A percentile compares a stretch with the other conserved stretches of the same genome.
Conservation (phyloP, 1,140 invertebrate genomes). For the Tigriopus japonicus region DNA sequence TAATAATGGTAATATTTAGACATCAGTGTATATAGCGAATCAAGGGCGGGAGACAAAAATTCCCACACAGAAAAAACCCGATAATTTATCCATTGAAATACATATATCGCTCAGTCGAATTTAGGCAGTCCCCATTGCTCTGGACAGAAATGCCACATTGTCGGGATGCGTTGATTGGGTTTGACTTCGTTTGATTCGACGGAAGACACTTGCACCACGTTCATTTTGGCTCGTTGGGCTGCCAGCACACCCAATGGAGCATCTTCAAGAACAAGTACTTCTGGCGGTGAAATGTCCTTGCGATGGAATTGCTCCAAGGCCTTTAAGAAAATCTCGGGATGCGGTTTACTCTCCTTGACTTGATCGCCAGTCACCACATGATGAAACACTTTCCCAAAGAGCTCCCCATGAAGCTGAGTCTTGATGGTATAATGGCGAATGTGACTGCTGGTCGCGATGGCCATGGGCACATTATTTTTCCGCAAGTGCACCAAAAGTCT, state of each 20-base stretch:
- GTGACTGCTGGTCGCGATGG: not conserved
- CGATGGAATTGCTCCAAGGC: not conserved
- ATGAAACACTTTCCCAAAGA: not conserved
- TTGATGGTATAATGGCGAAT: not conserved
- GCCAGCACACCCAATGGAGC: not conserved
- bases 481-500: not conserved
- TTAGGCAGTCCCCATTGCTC: not conserved
- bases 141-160: not conserved
- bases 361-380: slow-evolving; percentile 3
- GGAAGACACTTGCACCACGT: not conserved
- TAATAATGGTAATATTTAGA: not conserved
- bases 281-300: not conserved
- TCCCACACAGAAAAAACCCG: no score
- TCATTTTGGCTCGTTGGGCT: not conserved
- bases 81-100: not conserved
- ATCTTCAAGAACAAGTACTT: slow-evolving; percentile 3
- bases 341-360: not conserved
- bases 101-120: not conserved
- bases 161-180: not conserved
- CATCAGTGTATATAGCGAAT: no score
- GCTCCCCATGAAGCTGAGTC: not conserved
- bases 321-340: slow-evolving; percentile 1
- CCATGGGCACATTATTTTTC: not conserved
- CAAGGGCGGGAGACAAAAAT: no score
- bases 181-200: not conserved